A percentile compares a stretch with the other conserved stretches of the same genome.
Evolutionary conservation across 2,113 vertebrate genomes (phyloP).

Genomic region (Panurus biarmicus): DNA sequence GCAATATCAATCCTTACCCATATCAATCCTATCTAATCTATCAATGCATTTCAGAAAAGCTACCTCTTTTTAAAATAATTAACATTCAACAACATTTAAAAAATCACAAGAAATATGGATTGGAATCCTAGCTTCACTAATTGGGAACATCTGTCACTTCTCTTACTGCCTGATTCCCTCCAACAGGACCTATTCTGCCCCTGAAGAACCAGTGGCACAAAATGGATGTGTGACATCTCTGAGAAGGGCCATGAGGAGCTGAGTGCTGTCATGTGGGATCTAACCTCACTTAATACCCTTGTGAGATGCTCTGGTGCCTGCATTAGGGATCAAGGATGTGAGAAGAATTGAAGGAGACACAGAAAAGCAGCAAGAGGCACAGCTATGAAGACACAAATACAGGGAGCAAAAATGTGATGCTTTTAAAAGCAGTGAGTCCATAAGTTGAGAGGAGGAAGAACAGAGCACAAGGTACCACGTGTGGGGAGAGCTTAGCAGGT

Average conservation of each 20-base stretch:
- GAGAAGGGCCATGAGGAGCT: neutral
- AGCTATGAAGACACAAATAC: neutral
- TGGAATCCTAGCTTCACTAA: neutral
- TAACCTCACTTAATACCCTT: neutral
- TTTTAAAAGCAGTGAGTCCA: neutral
- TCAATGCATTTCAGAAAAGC: neutral
- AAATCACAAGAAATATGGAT: neutral
- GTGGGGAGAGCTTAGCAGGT: neutral
- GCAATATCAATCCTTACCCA: neutral
- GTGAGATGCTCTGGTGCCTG: neutral
- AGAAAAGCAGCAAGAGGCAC: neutral
- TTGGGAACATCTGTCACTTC: fast-evolving
- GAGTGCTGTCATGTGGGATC: neutral
- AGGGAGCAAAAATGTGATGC: neutral
- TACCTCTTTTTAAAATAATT: neutral
- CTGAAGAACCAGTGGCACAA: neutral
- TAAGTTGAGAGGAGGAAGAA: neutral
- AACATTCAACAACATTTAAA: neutral
- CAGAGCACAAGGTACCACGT: neutral
- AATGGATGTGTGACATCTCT: neutral
- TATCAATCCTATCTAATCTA: neutral
- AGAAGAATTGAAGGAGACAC: neutral
- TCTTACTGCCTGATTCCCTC: neutral
- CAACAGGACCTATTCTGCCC: neutral
- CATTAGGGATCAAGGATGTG: neutral